Evolutionary conservation across 2,888 invertebrate genomes (phyloP).

Genomic region (Andrena praecox): DNA sequence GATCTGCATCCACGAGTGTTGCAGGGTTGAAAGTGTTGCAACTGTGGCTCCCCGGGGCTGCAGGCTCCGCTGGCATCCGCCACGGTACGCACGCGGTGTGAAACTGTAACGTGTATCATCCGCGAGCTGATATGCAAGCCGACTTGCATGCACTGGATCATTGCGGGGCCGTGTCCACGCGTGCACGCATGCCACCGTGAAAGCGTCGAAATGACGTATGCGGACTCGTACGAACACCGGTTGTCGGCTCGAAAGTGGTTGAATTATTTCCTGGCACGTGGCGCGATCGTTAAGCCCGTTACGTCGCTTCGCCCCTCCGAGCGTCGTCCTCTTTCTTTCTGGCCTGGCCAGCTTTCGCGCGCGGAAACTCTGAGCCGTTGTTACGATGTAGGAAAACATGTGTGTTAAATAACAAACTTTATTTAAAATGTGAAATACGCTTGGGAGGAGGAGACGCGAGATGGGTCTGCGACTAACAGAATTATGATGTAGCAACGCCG

Average conservation of each 20-base stretch:
- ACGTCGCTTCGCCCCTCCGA: background rate
- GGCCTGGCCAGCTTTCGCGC: background rate
- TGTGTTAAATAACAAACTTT: too few relatives aligned
- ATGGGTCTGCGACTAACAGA: too few relatives aligned
- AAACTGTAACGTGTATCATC: conserved; percentile 52
- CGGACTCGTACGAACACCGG: conserved; percentile 18
- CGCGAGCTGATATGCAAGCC: conserved; percentile 30
- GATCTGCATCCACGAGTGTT: background rate
- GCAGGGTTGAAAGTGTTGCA: background rate
- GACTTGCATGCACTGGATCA: conserved; percentile 31
- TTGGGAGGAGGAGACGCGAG: too few relatives aligned
- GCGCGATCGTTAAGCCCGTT: conserved; percentile 30
- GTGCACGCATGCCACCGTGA: conserved; percentile 36
- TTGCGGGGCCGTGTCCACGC: conserved; percentile 36
- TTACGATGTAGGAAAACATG: too few relatives aligned
- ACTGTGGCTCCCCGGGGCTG: background rate
- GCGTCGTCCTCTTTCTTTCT: background rate
- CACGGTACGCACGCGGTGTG: conserved; percentile 24
- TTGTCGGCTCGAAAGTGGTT: conserved; percentile 55
- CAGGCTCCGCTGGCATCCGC: background rate
- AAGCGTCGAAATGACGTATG: conserved; percentile 62
- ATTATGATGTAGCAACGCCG: too few relatives aligned
- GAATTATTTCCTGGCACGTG: conserved; percentile 60
- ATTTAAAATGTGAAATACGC: too few relatives aligned
- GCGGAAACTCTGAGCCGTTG: background rate